These are phyloP conservation scores for Hemiprocne comata DNA, from an alignment of 2,113 vertebrate genomes.

Conservation along the genomic window DNA sequence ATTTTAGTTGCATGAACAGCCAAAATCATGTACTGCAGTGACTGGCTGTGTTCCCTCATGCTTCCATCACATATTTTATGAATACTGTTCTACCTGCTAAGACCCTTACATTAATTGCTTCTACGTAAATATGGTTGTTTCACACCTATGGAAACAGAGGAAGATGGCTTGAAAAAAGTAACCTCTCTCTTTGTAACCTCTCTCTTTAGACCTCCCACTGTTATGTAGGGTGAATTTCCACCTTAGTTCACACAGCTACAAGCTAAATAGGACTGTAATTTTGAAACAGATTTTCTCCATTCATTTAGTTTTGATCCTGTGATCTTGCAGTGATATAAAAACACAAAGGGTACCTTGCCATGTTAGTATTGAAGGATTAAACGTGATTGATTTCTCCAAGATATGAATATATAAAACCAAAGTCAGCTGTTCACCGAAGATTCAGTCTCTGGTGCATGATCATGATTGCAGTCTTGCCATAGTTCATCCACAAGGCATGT, in stretches of 20 bases:
- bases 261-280: slow-evolving; percentile 16
- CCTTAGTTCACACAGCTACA: background rate
- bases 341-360: background rate
- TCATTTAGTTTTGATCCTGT: slow-evolving; percentile 25
- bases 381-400: slow-evolving; percentile 8
- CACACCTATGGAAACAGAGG: background rate
- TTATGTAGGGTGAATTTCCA: background rate
- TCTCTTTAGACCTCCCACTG: background rate
- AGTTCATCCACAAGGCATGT: background rate
- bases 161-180: background rate
- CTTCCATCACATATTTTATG: background rate
- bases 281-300: background rate
- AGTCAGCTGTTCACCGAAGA: background rate
- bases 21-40: background rate
- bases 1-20: background rate
- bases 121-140: background rate
- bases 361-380: slow-evolving; percentile 31
- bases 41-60: background rate
- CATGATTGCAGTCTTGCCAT: slow-evolving; percentile 28
- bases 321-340: slow-evolving; percentile 1
- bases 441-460: background rate
- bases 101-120: background rate
- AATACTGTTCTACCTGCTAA: background rate
- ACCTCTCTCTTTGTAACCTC: background rate
- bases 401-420: background rate